Evolutionary conservation across 92 coral and sea anemone genomes (phyloP).

Genomic region (Virgularia gustaviana): DNA sequence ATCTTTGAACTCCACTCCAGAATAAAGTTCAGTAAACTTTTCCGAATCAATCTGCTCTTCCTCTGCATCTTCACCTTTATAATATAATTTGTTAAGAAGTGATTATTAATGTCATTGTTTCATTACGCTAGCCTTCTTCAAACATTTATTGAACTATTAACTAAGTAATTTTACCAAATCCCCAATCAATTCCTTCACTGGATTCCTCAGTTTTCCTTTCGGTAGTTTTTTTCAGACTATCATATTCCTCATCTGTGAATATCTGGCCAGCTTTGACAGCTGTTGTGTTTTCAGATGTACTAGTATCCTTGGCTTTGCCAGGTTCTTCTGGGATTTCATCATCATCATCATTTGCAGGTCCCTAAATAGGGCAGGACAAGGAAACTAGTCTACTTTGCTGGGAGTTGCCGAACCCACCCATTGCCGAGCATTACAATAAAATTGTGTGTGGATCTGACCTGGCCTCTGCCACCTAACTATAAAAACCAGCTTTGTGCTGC

Average conservation of each 20-base stretch:
- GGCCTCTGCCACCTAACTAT: too few species aligned
- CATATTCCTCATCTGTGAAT: conserved; percentile 83
- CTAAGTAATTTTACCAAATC: conserved; percentile 70
- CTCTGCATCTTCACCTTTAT: conserved; percentile 97
- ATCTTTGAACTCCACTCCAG: conserved; percentile 80
- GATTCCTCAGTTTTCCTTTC: conserved; percentile 49
- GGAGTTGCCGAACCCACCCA: too few species aligned
- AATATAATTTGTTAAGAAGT: too few species aligned
- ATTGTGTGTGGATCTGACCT: too few species aligned
- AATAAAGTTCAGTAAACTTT: conserved; percentile 62
- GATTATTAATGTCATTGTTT: neutral
- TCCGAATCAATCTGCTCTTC: conserved; percentile 76
- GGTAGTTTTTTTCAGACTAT: conserved; percentile 59
- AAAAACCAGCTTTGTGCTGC: too few species aligned
- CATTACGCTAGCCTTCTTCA: neutral
- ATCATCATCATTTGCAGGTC: conserved; percentile 69
- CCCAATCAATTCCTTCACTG: conserved; percentile 84
- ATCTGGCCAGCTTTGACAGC: conserved; percentile 70
- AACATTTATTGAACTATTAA: too few species aligned
- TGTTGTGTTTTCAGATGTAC: conserved; percentile 21
- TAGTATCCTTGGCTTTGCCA: conserved; percentile 31
- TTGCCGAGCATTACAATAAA: too few species aligned
- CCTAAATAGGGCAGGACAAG: conserved; percentile 40
- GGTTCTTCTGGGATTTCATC: conserved; percentile 1
- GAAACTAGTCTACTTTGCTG: too few species aligned